A percentile compares a stretch with the other conserved stretches of the same genome.
Conservation (phyloP, 1,140 invertebrate species). For the Heliothis virescens region DNA sequence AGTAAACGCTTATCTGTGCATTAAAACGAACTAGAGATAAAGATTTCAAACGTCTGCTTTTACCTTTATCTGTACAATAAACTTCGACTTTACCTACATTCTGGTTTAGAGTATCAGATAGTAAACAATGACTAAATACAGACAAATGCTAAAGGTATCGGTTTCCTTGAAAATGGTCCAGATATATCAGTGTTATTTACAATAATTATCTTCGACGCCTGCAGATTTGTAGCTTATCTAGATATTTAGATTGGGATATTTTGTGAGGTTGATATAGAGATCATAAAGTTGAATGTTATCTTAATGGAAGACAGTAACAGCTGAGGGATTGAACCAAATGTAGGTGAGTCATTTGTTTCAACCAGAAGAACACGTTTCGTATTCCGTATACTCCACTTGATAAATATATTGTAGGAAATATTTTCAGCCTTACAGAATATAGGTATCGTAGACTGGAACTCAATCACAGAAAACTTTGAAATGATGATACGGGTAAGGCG, state of each 20-base stretch:
- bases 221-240: slow-evolving; percentile 42
- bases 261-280: slow-evolving; percentile 41
- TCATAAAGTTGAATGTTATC: slow-evolving; percentile 40
- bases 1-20: slow-evolving; percentile 65
- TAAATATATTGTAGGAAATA: not conserved
- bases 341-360: slow-evolving; percentile 24
- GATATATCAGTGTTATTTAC: slow-evolving; percentile 41
- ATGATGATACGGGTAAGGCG: too few species aligned
- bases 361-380: slow-evolving; percentile 24
- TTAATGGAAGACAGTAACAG: slow-evolving; percentile 39
- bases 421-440: not conserved
- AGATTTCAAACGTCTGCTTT: slow-evolving; percentile 55
- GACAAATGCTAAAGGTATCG: slow-evolving; percentile 27
- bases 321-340: slow-evolving; percentile 32
- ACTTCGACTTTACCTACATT: slow-evolving; percentile 38
- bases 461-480: too few species aligned
- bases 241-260: slow-evolving; percentile 43
- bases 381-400: not conserved
- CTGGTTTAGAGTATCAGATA: slow-evolving; percentile 17
- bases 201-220: slow-evolving; percentile 32
- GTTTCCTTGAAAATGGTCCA: slow-evolving; percentile 20
- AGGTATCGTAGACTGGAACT: too few species aligned
- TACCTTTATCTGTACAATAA: slow-evolving; percentile 46
- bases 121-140: slow-evolving; percentile 33
- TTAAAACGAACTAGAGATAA: slow-evolving; percentile 55